Evolutionary conservation across 2,113 vertebrate species (phyloP).

Genomic region (Hiodon tergisus): DNA sequence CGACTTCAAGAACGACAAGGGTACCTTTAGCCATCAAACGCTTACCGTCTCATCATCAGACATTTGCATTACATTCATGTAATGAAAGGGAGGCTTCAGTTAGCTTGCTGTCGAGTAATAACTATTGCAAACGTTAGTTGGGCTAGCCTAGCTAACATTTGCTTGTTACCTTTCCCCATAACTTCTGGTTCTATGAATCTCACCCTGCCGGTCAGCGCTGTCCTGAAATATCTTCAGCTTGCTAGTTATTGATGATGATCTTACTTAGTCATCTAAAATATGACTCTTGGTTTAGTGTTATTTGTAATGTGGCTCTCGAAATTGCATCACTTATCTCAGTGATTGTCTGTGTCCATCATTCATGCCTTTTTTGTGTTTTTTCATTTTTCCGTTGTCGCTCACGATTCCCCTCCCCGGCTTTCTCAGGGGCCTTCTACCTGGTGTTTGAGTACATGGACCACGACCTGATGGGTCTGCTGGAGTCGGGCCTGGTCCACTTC

Average conservation of each 20-base stretch:
- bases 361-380: neutral
- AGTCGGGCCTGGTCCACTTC: slow-evolving; percentile 80
- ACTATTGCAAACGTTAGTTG: neutral
- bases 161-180: neutral
- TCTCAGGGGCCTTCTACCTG: slow-evolving; percentile 76
- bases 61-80: too few species aligned
- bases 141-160: neutral
- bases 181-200: neutral
- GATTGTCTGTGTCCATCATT: neutral
- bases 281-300: too few species aligned
- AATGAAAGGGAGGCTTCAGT: neutral
- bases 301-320: too few species aligned
- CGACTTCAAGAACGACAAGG: slow-evolving; percentile 82
- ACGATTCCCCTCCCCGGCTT: neutral
- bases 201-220: neutral
- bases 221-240: too few species aligned
- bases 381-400: neutral
- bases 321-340: too few species aligned
- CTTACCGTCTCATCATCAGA: neutral
- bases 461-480: slow-evolving; percentile 78
- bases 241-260: too few species aligned
- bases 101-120: neutral
- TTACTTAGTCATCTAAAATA: too few species aligned
- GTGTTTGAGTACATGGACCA: slow-evolving; percentile 85
- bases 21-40: slow-evolving; percentile 38